phyloP scores from a whole-genome alignment of 2,888 invertebrate genomes.

The Liodrosophila aerea region DNA sequence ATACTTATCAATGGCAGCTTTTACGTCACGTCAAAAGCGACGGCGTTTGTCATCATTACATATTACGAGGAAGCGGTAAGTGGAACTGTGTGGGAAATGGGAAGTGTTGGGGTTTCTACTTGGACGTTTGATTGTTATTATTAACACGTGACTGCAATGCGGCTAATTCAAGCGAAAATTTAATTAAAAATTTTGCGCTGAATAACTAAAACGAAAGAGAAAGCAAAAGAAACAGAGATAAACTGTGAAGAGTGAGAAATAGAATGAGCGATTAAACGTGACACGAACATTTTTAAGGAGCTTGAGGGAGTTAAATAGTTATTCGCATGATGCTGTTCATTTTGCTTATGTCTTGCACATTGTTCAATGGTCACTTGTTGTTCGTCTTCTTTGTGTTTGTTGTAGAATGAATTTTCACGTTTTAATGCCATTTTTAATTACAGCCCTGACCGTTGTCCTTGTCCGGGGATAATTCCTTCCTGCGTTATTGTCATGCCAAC shows the following conservation, averaged over 20 bases:
- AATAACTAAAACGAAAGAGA: slow-evolving; percentile 38
- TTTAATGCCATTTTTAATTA: slow-evolving; percentile 69
- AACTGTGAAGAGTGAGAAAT: background rate
- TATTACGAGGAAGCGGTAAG: background rate
- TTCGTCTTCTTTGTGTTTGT: no score
- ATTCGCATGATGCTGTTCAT: slow-evolving; percentile 62
- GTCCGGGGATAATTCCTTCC: no score
- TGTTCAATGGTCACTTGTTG: slow-evolving; percentile 64
- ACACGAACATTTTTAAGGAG: slow-evolving; percentile 38
- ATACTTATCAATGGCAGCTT: slow-evolving; percentile 40
- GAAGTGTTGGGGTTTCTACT: slow-evolving; percentile 1
- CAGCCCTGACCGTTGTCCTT: no score
- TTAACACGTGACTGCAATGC: slow-evolving; percentile 73
- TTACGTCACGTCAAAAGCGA: slow-evolving; percentile 46
- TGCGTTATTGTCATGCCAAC: slow-evolving; percentile 30
- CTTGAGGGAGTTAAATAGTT: slow-evolving; percentile 16
- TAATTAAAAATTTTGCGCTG: slow-evolving; percentile 70
- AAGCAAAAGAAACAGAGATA: background rate
- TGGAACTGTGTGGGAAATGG: background rate
- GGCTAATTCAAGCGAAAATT: slow-evolving; percentile 75
- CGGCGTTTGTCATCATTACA: slow-evolving; percentile 19
- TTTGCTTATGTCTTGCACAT: slow-evolving; percentile 63
- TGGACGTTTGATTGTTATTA: slow-evolving; percentile 72
- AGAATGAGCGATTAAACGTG: slow-evolving; percentile 36
- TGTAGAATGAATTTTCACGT: slow-evolving; percentile 55